These are phyloP conservation scores for Ascidia mentula DNA, from an alignment of 23 tunicate species.

Conservation along the genomic window DNA sequence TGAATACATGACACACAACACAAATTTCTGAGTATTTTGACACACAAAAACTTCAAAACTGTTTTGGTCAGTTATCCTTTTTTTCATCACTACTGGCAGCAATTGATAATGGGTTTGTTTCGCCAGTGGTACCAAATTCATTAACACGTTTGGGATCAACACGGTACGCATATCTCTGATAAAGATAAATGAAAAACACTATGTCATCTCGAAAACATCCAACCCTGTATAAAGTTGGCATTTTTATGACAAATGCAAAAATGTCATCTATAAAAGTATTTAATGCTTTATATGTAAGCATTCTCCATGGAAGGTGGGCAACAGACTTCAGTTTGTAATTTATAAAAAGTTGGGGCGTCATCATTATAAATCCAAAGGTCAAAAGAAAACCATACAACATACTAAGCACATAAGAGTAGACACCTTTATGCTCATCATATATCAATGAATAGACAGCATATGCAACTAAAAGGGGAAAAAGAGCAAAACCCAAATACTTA, in stretches of 20 bases:
- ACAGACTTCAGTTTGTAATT: slow-evolving; percentile 97
- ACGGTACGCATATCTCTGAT: slow-evolving; percentile 82
- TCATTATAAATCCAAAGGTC: slow-evolving; percentile 96
- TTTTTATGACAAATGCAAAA: slow-evolving; percentile 93
- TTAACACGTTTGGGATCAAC: slow-evolving; percentile 83
- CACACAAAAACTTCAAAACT: no score
- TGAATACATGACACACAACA: no score
- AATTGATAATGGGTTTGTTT: no score
- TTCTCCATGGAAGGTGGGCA: slow-evolving; percentile 98
- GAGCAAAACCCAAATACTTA: slow-evolving; percentile 81
- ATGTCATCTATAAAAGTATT: slow-evolving; percentile 99
- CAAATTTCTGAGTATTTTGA: no score
- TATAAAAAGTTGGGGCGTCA: slow-evolving; percentile 98
- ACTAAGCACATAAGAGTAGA: slow-evolving; percentile 73
- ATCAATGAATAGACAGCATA: slow-evolving; percentile 81
- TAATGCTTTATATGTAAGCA: slow-evolving; percentile 97
- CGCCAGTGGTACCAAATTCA: slow-evolving; percentile 90
- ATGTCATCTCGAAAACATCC: slow-evolving; percentile 94
- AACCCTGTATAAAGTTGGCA: slow-evolving; percentile 97
- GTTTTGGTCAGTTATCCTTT: no score
- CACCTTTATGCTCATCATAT: slow-evolving; percentile 90
- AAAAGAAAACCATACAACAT: slow-evolving; percentile 90
- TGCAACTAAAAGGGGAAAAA: slow-evolving; percentile 74
- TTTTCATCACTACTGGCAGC: no score
- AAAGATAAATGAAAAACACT: slow-evolving; percentile 91